Base-by-base conservation (phyloP, 2,888 invertebrate species). In the Drosophila meridionalis region DNA sequence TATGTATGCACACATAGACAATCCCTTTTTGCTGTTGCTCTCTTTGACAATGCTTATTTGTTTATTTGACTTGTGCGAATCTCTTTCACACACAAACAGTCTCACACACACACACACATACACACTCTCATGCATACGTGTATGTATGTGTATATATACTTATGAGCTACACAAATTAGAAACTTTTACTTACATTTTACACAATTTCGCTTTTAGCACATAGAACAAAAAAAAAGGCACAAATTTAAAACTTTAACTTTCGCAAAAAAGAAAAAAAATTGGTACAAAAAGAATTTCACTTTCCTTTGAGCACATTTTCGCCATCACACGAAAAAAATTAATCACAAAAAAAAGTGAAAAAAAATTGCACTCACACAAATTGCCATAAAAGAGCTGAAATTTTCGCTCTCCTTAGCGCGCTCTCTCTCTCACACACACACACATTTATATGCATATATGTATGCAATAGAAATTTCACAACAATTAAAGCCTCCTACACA, bases 31-130 rank as follows among this genome's bases (percentile, higher is more conserved):
- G 26, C 62, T 73, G 74, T 72, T 90, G 90, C 80, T 78, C 89
- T 82, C 87, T 89, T 90, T 87, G 85, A 88, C 80, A 86, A 69
- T 76, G 71, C 66, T 80, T 80, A 77, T 76, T 82, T 90, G 81
- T 86, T 80, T 88, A 73, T 86, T 89, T 87, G 90, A 78, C 83
- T 88, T 85, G 82, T 73, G 67, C 67, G 72, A 50, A 62, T 50
- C 60, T 57, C 52, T 32, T 48, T 28, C 14, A 50, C 32, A 38
- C 14, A 34, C 34, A 57, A 20, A 20, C 20, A 20, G 9, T 26
- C 45, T 20, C 40, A 53, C 38, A 12, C 55, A 20, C 30, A 11
- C 32, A 34, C 12, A 12, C 34, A 20, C 14, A 30, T 6, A 14
- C 2, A 34, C 9, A 20, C 9, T 11, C 28, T 26, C 6, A 43